Evolutionary conservation across 2,113 vertebrate genomes (phyloP), one percentile per base, ranked within the genome.

Genomic region (Piprites chloris): DNA sequence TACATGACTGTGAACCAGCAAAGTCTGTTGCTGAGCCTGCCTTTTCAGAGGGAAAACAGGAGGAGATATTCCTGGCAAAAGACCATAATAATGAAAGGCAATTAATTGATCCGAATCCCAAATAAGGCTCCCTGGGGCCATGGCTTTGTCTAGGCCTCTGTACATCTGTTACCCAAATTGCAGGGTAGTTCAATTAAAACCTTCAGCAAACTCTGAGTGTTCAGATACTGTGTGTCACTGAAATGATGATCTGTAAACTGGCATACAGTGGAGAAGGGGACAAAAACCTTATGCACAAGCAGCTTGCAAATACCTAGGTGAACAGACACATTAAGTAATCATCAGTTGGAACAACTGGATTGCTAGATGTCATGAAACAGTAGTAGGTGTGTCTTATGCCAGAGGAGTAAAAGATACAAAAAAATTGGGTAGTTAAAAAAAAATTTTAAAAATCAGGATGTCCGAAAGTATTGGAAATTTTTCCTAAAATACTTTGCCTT

Each of bases 181-280:
- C 42, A 58, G 11, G 19, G 17, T 35, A 28, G 10, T 74, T 59
- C 7, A 11, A 66, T 67, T 32, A 35, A 74, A 50, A 67, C n/a
- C n/a, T 35, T 50, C 27, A 37, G 12, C 17, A 44, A 21, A 19
- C 20, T 37, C 42, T 26, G 30, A 49, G 33, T 28, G 10, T 21
- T 83, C 23, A 50, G n/a, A 55, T 18, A n/a, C 8, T 2, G 1
- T 1, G 1, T 32, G 44, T 67, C 78, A 44, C 21, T 20, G 32
- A 62, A 78, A 82, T 47, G 0, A 23, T 47, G 18, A 56, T 56
- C 69, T 62, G 33, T 42, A 28, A 61, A 66, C 8, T 13, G 6
- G 11, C 1, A 1, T 41, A 24, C 13, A 5, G 10, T 9, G 49
- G 28, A 52, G 56, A 41, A 6, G 1, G 10, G 4, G 9, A 30